Evolutionary conservation across 2,888 invertebrate species (phyloP).

Genomic region (Drosophila kuntzei): DNA sequence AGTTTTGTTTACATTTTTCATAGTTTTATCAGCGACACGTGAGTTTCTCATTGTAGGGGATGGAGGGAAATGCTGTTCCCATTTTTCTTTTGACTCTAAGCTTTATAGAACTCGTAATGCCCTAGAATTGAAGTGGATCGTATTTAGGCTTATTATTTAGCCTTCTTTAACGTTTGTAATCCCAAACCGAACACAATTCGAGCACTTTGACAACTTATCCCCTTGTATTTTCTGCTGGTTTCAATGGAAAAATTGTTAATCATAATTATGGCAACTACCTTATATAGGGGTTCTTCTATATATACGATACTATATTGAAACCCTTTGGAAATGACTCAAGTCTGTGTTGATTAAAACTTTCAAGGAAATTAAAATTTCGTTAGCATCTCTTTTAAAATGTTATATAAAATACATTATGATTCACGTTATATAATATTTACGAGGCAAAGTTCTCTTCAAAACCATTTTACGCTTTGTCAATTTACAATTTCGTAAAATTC

Average conservation of each 20-base stretch:
- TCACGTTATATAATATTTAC: conserved; percentile 6
- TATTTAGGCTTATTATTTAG: conserved; percentile 9
- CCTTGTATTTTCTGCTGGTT: conserved; percentile 24
- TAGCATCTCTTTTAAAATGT: background rate
- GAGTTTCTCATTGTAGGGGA: conserved; percentile 20
- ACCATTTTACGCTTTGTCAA: too few species aligned
- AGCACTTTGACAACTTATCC: background rate
- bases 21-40: conserved; percentile 54
- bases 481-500: conserved; percentile 11
- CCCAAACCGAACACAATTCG: conserved; percentile 13
- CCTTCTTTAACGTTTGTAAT: conserved; percentile 25
- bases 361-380: background rate
- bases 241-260: background rate
- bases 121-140: conserved; percentile 13
- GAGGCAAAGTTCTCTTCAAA: background rate
- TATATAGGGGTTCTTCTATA: conserved; percentile 11
- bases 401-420: conserved; percentile 3
- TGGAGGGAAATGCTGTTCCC: background rate
- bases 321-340: conserved; percentile 1
- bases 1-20: conserved; percentile 43
- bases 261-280: conserved; percentile 1
- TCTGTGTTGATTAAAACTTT: background rate
- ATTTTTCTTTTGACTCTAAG: conserved; percentile 12
- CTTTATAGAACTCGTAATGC: conserved; percentile 2
- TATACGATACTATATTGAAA: background rate